Evolutionary conservation across 2,113 vertebrate species (phyloP).

Genomic region (Leucosticte australis): DNA sequence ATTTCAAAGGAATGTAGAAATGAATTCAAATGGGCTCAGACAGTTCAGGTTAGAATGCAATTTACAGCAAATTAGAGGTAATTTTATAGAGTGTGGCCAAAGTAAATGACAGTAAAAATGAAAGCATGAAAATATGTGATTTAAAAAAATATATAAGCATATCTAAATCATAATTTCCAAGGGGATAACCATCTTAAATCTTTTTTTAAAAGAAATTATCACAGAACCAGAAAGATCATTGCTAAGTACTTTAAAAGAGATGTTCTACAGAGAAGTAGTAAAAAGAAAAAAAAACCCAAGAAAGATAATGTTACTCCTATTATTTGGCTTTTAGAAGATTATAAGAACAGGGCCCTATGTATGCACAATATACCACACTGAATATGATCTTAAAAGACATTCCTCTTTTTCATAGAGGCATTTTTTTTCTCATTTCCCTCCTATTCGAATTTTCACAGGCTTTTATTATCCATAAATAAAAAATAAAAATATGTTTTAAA

Average conservation of each 20-base stretch:
- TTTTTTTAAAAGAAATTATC: not conserved
- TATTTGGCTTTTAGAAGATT: not conserved
- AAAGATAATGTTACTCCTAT: not conserved
- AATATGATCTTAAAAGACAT: not conserved
- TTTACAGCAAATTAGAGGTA: not conserved
- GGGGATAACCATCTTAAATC: not conserved
- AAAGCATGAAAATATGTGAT: not conserved
- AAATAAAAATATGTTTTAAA: not conserved
- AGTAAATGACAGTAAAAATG: not conserved
- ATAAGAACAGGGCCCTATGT: not conserved
- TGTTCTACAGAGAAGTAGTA: not conserved
- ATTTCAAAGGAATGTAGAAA: conserved; percentile 14
- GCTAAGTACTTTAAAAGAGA: not conserved
- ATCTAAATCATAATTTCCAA: not conserved
- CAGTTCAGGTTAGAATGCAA: not conserved
- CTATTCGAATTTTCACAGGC: not conserved
- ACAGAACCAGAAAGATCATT: not conserved
- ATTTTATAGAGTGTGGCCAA: not conserved
- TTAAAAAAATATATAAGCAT: not conserved
- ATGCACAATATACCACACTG: not conserved
- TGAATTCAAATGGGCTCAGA: not conserved
- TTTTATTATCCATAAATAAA: not conserved
- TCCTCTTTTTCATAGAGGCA: not conserved
- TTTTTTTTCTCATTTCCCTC: not conserved
- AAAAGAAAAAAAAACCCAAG: not conserved